Evolutionary conservation across 2,797 vertebrate genomes (phyloP).

Genomic region (Nannoperca australis): DNA sequence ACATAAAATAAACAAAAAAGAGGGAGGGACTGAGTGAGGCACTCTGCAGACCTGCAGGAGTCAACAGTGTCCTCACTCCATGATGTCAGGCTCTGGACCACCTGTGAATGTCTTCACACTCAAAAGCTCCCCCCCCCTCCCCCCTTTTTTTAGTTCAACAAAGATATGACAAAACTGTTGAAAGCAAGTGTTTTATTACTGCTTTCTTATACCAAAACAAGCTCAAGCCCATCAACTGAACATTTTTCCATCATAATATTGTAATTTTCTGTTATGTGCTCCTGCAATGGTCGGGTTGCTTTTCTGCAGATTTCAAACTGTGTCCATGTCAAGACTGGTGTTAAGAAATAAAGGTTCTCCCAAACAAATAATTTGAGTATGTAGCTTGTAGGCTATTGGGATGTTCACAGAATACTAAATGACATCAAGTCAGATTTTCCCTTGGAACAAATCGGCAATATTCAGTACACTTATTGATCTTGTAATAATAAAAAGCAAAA

Average conservation of each 20-base stretch:
- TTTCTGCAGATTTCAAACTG: constrained; percentile 48
- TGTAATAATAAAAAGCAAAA: constrained; percentile 62
- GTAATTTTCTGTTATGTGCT: constrained; percentile 50
- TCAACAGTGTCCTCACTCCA: constrained; percentile 78
- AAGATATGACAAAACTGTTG: constrained; percentile 69
- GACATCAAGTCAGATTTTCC: constrained; percentile 65
- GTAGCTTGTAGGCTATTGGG: constrained; percentile 48
- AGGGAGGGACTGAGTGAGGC: constrained; percentile 82
- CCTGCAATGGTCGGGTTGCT: constrained; percentile 44
- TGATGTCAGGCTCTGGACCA: constrained; percentile 77
- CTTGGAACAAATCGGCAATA: constrained; percentile 66
- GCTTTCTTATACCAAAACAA: constrained; percentile 65
- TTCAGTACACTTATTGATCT: constrained; percentile 74
- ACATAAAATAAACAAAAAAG: constrained; percentile 50
- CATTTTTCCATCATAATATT: constrained; percentile 58
- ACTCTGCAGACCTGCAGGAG: constrained; percentile 88
- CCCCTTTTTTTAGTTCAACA: constrained; percentile 65
- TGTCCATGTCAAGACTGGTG: constrained; percentile 36
- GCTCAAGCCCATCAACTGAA: constrained; percentile 62
- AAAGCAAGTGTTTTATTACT: constrained; percentile 68
- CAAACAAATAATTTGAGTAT: constrained; percentile 45
- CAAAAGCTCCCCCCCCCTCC: constrained; percentile 32
- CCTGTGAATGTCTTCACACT: constrained; percentile 69
- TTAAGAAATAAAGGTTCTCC: constrained; percentile 50
- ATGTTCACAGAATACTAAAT: constrained; percentile 71